Percentiles rank a stretch among this genome's conserved stretches.
phyloP scores from a whole-genome alignment of 2,113 vertebrate genomes.

The Damaliscus lunatus region DNA sequence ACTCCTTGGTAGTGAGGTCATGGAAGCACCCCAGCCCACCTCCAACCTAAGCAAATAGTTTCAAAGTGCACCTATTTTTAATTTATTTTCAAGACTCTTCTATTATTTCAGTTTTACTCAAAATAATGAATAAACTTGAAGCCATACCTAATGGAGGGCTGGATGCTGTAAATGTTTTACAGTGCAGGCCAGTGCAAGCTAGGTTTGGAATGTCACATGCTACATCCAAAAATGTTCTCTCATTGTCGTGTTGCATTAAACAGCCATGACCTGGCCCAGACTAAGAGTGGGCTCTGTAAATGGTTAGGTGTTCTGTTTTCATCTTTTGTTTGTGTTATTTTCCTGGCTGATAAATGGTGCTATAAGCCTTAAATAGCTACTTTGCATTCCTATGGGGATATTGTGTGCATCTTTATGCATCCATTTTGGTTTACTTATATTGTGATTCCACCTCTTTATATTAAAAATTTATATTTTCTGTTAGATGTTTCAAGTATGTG shows the following conservation, averaged over 20 bases:
- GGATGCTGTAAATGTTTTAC: background rate
- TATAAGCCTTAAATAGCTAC: slow-evolving; percentile 46
- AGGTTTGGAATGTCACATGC: background rate
- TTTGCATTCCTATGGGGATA: slow-evolving; percentile 42
- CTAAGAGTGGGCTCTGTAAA: slow-evolving; percentile 22
- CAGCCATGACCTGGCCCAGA: background rate
- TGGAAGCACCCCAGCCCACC: background rate
- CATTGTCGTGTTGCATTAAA: slow-evolving; percentile 46
- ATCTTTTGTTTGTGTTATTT: slow-evolving; percentile 58
- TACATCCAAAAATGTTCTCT: background rate
- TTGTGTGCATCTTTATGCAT: slow-evolving; percentile 47
- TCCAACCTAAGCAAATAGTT: slow-evolving; percentile 49
- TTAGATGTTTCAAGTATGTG: background rate
- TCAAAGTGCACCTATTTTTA: slow-evolving; percentile 46
- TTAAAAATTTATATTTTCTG: slow-evolving; percentile 61
- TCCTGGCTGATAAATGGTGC: slow-evolving; percentile 54
- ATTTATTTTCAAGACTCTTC: slow-evolving; percentile 40
- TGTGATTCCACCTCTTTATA: background rate
- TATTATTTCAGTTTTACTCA: slow-evolving; percentile 61
- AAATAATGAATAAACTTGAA: slow-evolving; percentile 51
- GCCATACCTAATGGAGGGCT: background rate
- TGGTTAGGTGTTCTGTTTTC: slow-evolving; percentile 34
- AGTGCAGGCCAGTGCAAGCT: background rate
- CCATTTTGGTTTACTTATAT: slow-evolving; percentile 43
- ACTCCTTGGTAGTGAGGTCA: slow-evolving; percentile 64